phyloP scores from a whole-genome alignment of 1,140 invertebrate genomes.

The Lasioglossum baleicum region DNA sequence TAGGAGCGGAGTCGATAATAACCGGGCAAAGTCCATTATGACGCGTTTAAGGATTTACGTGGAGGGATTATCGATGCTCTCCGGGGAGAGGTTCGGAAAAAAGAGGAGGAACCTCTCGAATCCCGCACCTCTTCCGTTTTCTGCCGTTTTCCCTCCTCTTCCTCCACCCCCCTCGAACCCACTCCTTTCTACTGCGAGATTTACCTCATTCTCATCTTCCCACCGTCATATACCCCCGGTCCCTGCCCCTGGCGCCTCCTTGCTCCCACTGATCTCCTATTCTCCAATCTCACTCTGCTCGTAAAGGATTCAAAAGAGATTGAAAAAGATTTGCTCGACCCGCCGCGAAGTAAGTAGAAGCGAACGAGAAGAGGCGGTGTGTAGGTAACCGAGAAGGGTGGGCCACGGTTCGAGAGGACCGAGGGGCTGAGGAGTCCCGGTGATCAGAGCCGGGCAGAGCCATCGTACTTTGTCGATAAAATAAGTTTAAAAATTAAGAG shows the following conservation, averaged over 20 bases:
- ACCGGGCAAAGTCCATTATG: conserved; percentile 59
- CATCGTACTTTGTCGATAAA: conserved; percentile 49
- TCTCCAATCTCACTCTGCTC: conserved; percentile 57
- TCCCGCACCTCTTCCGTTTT: conserved; percentile 28
- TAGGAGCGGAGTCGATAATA: conserved; percentile 54
- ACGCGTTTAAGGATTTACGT: conserved; percentile 57
- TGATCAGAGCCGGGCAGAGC: neutral
- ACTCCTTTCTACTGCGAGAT: conserved; percentile 38
- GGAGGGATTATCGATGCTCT: conserved; percentile 42
- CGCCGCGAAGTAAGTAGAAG: conserved; percentile 38
- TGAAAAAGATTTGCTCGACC: conserved; percentile 66
- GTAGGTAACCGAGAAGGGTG: neutral
- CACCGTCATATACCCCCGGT: too few species aligned
- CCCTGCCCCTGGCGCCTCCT: neutral
- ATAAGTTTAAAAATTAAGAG: conserved; percentile 52
- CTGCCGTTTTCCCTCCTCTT: conserved; percentile 19
- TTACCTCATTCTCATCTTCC: conserved; percentile 51
- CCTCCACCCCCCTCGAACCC: neutral
- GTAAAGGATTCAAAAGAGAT: conserved; percentile 68
- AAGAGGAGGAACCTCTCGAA: neutral
- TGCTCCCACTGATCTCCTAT: conserved; percentile 13
- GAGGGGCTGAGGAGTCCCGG: neutral
- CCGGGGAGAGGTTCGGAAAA: conserved; percentile 5
- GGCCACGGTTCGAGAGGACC: conserved; percentile 1
- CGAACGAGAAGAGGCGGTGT: conserved; percentile 5